A percentile compares a stretch with the other conserved stretches of the same genome.
phyloP scores from a whole-genome alignment of 2,888 invertebrate species.

The Chrysolina oricalcia region DNA sequence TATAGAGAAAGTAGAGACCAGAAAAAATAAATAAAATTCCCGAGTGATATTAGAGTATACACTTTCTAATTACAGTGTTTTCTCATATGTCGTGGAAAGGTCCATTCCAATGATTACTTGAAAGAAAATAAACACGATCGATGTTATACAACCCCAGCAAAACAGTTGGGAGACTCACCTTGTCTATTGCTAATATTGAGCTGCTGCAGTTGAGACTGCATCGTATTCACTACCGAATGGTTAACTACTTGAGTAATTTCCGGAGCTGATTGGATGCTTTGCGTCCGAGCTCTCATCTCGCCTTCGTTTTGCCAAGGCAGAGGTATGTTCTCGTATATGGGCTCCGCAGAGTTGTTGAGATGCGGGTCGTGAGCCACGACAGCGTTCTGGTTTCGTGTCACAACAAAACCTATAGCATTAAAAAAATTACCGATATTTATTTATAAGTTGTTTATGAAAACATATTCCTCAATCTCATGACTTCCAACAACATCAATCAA shows the following conservation, averaged over 20 bases:
- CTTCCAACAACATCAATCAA: too few species aligned
- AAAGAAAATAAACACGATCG: too few species aligned
- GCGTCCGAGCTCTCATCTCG: constrained; percentile 74
- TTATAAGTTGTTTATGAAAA: neutral
- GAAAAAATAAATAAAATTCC: too few species aligned
- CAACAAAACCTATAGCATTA: constrained; percentile 67
- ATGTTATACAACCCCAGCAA: too few species aligned
- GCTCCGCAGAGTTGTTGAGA: constrained; percentile 76
- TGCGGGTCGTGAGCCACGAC: constrained; percentile 65
- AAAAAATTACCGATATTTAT: neutral
- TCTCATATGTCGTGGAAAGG: too few species aligned
- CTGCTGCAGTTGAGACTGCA: constrained; percentile 62
- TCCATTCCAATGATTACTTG: too few species aligned
- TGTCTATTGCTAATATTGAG: constrained; percentile 55
- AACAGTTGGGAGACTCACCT: constrained; percentile 37
- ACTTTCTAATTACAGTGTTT: too few species aligned
- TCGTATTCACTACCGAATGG: constrained; percentile 64
- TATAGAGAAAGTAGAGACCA: too few species aligned
- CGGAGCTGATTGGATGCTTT: constrained; percentile 83
- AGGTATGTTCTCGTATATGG: constrained; percentile 88
- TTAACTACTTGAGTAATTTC: constrained; percentile 72
- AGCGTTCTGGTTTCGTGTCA: constrained; percentile 73
- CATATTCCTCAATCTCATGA: neutral
- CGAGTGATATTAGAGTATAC: too few species aligned
- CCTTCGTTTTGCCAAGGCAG: constrained; percentile 76